Conservation (phyloP, 2,888 invertebrate genomes). For the Agrochola lychnidis region DNA sequence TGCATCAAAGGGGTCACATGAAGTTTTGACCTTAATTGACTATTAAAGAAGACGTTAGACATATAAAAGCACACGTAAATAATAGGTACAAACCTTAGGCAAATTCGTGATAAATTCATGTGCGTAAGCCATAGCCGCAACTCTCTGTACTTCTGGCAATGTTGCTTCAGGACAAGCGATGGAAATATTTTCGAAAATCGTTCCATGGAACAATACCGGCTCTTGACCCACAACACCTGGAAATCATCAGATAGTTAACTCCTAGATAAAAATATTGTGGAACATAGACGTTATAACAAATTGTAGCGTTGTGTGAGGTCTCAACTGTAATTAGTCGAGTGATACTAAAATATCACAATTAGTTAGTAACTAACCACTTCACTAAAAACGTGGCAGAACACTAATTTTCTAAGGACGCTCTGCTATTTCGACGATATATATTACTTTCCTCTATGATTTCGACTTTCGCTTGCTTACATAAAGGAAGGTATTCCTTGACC, state of each 20-base stretch:
- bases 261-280: background rate
- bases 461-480: no score
- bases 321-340: no score
- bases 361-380: no score
- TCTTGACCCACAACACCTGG: slow-evolving; percentile 96
- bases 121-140: slow-evolving; percentile 94
- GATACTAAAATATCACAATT: no score
- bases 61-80: background rate
- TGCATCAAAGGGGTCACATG: background rate
- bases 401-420: no score
- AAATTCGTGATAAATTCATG: slow-evolving; percentile 94
- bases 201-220: slow-evolving; percentile 95
- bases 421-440: no score
- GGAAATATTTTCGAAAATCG: slow-evolving; percentile 93
- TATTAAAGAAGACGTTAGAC: background rate
- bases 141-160: slow-evolving; percentile 92
- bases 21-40: no score
- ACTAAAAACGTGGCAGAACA: no score
- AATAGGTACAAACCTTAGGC: slow-evolving; percentile 90
- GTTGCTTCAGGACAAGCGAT: slow-evolving; percentile 94
- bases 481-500: no score
- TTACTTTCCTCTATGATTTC: no score
- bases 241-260: slow-evolving; percentile 26
- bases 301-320: no score
- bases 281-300: background rate